phyloP scores from a whole-genome alignment of 2,888 invertebrate species.

The Chydorus sphaericus region DNA sequence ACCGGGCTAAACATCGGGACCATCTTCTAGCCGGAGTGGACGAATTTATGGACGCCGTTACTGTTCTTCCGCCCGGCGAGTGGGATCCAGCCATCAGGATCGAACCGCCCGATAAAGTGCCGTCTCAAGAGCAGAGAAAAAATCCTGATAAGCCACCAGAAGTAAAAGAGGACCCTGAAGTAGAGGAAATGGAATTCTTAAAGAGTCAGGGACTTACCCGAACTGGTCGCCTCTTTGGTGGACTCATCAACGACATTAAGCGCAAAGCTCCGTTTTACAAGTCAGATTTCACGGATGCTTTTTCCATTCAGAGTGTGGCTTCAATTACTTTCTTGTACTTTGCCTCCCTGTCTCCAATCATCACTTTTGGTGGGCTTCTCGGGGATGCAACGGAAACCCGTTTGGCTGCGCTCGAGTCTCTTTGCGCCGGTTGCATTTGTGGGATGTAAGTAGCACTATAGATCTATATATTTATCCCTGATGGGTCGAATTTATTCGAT shows the following conservation, averaged over 20 bases:
- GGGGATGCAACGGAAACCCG: constrained; percentile 35
- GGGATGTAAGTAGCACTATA: constrained; percentile 20
- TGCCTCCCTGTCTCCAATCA: constrained; percentile 36
- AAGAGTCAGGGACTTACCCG: constrained; percentile 19
- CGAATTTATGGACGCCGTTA: constrained; percentile 26
- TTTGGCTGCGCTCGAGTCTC: constrained; percentile 39
- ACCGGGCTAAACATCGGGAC: constrained; percentile 24
- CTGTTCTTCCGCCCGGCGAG: constrained; percentile 26
- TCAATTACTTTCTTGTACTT: constrained; percentile 36
- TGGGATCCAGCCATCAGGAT: constrained; percentile 34
- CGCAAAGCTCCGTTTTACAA: constrained; percentile 32
- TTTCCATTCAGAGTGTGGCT: constrained; percentile 33
- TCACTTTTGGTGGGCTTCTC: constrained; percentile 38
- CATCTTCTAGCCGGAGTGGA: constrained; percentile 25
- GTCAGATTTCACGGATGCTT: constrained; percentile 31
- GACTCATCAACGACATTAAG: constrained; percentile 35
- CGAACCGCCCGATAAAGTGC: constrained; percentile 28
- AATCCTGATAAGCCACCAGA: constrained; percentile 17
- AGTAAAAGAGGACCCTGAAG: constrained; percentile 9
- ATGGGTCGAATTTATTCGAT: too few species aligned
- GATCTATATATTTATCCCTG: too few species aligned
- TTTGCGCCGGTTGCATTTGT: constrained; percentile 33
- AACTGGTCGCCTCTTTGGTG: constrained; percentile 33
- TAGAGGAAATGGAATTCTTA: constrained; percentile 11
- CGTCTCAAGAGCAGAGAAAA: constrained; percentile 24